Conservation (phyloP, 2,888 invertebrate genomes). For the Cheilosia scutellata region DNA sequence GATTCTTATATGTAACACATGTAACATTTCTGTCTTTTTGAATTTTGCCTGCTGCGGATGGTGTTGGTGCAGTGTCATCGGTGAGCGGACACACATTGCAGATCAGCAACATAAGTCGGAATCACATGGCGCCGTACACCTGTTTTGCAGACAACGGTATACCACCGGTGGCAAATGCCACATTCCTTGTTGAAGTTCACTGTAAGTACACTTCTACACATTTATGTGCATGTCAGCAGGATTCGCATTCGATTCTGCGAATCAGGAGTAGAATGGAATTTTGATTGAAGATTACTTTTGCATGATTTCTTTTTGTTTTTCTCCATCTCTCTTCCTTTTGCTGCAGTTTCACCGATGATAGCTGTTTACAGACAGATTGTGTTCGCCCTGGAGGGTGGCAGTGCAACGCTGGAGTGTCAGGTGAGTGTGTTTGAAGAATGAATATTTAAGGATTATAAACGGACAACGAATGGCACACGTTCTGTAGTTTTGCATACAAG, state of each 20-base stretch:
- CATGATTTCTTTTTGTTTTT: conserved; percentile 21
- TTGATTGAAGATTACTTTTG: conserved; percentile 43
- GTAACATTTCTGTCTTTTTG: conserved; percentile 53
- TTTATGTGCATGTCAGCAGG: conserved; percentile 27
- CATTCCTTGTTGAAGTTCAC: conserved; percentile 93
- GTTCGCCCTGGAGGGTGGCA: conserved; percentile 88
- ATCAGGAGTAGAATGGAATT: conserved; percentile 61
- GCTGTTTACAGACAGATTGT: conserved; percentile 91
- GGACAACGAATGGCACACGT: neutral
- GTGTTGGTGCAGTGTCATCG: conserved; percentile 86
- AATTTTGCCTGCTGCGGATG: conserved; percentile 29
- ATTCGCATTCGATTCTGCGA: conserved; percentile 60
- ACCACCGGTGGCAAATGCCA: conserved; percentile 91
- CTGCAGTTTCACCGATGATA: conserved; percentile 93
- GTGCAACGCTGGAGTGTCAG: conserved; percentile 91
- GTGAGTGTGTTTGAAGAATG: conserved; percentile 81
- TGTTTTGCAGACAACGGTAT: conserved; percentile 94
- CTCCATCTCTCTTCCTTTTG: neutral
- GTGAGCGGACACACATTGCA: conserved; percentile 91
- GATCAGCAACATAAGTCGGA: conserved; percentile 89
- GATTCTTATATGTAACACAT: conserved; percentile 31
- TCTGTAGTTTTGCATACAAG: neutral
- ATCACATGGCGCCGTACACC: conserved; percentile 90
- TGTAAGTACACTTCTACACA: conserved; percentile 87
- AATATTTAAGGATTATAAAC: conserved; percentile 4